Percentiles rank a stretch among this genome's conserved stretches.
Conservation (phyloP, 2,113 vertebrate species). For the Alces alces region DNA sequence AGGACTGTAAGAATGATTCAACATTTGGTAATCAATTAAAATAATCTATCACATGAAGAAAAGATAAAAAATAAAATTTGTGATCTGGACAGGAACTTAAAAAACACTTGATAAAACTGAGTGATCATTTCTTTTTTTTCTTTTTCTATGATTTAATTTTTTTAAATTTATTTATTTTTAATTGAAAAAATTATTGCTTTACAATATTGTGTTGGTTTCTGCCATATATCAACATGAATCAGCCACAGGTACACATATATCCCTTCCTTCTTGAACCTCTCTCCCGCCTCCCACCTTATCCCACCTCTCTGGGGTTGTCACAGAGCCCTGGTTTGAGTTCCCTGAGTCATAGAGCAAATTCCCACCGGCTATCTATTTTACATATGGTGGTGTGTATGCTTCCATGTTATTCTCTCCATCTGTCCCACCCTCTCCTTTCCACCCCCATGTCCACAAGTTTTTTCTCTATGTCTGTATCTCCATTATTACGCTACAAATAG, state of each 20-base stretch:
- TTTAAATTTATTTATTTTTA: not conserved
- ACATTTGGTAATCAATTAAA: not conserved
- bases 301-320: not conserved
- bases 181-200: not conserved
- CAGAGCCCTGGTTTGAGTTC: not conserved
- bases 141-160: not conserved
- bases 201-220: not conserved
- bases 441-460: not conserved
- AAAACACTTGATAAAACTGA: not conserved
- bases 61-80: not conserved
- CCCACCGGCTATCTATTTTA: rapidly evolving
- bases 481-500: not conserved
- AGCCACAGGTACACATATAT: not conserved
- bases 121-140: not conserved
- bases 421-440: not conserved
- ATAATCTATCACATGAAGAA: not conserved
- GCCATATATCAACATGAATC: not conserved
- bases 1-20: not conserved
- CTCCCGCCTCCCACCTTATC: not conserved
- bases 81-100: not conserved
- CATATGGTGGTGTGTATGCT: not conserved
- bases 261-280: not conserved
- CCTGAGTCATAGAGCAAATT: not conserved
- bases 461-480: not conserved
- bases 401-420: not conserved